Evolutionary conservation across 2,113 vertebrate species (phyloP), one percentile per base, ranked within the genome.

Genomic region (Sporophila hypoxantha): DNA sequence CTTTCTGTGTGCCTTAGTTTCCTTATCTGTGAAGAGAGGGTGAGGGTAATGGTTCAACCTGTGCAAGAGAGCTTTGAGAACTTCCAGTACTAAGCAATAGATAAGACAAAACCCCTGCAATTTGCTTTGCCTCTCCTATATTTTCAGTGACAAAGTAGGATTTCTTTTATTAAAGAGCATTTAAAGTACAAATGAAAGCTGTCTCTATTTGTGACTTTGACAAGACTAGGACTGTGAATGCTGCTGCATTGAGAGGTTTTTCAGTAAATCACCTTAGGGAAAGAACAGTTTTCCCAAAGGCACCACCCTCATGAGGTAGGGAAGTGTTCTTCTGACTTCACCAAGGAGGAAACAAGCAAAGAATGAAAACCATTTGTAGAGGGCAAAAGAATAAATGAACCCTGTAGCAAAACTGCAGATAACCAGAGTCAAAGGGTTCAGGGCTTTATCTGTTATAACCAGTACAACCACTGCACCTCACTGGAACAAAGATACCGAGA

Each of bases 21-120:
- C 60, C 47, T 87, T 87, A 85, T 90, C 82, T 89, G 4, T 61
- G 57, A 70, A 50, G 73, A 76, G 68, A 70, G 22, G 36, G 42
- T 78, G 67, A 64, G 25, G 70, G 42, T 90, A 65, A 42, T 79
- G 30, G 59, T 32, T 69, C 91, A 76, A 20, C 64, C 32, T 86
- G 61, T 86, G 34, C 21, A 64, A 69, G 64, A 71, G 50, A 62
- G 36, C 17, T 4, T 30, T 81, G 74, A 80, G 65, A 78, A 78
- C 41, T 88, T 93, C 39, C 60, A 41, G 47, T 60, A 79, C 62
- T 36, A 70, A 91, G 56, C 47, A 70, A 12, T 4, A 82, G 71
- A 69, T 78, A 82, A 76, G 74, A 55, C 36, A 77, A 56, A 67
- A 41, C 10, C 12, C 39, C 36, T 64, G 61, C 52, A 27, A 15